A percentile compares a stretch with the other conserved stretches of the same genome.
Conservation (phyloP, 1,140 invertebrate genomes). For the Sarcophaga peregrina region DNA sequence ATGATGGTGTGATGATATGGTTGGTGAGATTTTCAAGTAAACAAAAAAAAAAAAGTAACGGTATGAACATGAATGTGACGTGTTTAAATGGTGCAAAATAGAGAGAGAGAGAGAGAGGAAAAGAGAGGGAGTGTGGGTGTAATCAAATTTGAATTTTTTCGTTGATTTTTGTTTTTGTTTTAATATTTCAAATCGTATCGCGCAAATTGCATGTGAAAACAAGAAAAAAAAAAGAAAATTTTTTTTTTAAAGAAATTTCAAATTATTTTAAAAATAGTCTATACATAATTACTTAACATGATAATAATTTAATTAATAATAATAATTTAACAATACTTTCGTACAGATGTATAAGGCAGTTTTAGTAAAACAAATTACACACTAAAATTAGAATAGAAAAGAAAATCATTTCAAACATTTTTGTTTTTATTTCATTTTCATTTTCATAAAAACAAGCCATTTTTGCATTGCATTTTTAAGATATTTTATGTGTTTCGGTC, state of each 20-base stretch:
- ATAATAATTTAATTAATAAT: not conserved
- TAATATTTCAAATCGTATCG: not conserved
- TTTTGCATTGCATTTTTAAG: no score
- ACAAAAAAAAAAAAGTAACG: no score
- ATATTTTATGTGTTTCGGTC: no score
- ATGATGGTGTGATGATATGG: not conserved
- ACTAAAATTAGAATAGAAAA: not conserved
- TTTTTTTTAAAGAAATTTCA: not conserved
- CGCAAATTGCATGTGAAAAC: not conserved
- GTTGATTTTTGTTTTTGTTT: not conserved
- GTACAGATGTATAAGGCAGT: not conserved
- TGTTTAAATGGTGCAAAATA: constrained; percentile 18
- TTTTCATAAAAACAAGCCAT: no score
- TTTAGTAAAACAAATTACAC: not conserved
- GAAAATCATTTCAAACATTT: not conserved
- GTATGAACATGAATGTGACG: not conserved
- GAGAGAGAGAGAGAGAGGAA: no score
- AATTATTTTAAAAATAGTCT: not conserved
- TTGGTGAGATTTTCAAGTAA: not conserved
- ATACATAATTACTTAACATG: not conserved
- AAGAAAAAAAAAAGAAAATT: not conserved
- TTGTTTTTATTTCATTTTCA: not conserved
- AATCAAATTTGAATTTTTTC: not conserved
- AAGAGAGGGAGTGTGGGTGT: no score
- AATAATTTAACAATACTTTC: constrained; percentile 6